Percentiles rank a stretch among this genome's conserved stretches.
Conservation (phyloP, 2,888 invertebrate genomes). For the Morpho deidamia region DNA sequence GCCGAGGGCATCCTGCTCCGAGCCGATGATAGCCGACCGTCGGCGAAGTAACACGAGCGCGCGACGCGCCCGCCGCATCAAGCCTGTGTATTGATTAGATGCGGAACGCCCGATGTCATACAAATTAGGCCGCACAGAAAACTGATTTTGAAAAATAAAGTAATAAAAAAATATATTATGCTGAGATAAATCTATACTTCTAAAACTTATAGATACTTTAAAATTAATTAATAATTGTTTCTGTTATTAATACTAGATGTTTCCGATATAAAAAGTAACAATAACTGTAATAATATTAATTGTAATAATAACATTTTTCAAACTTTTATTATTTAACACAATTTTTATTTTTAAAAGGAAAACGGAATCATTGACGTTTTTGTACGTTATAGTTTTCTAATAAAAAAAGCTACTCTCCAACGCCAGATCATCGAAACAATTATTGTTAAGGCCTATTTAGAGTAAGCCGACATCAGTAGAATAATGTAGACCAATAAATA, state of each 20-base stretch:
- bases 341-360: too few species aligned
- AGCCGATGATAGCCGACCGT: conserved; percentile 47
- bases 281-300: too few species aligned
- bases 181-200: too few species aligned
- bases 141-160: conserved; percentile 44
- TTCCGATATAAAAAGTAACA: too few species aligned
- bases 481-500: conserved; percentile 75
- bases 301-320: too few species aligned
- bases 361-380: too few species aligned
- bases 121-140: conserved; percentile 76
- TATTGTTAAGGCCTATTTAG: conserved; percentile 55
- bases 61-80: conserved; percentile 61
- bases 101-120: conserved; percentile 76
- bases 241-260: too few species aligned
- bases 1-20: conserved; percentile 42
- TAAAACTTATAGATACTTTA: not conserved
- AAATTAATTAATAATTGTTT: too few species aligned
- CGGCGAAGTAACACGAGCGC: conserved; percentile 49
- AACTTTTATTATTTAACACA: too few species aligned
- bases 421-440: conserved; percentile 30
- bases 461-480: conserved; percentile 54
- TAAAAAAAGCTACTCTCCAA: conserved; percentile 1
- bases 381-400: too few species aligned
- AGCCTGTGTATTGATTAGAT: conserved; percentile 77
- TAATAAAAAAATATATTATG: not conserved